These are phyloP conservation scores for Mythimna loreyi DNA, from an alignment of 2,888 invertebrate genomes.

Conservation along the genomic window DNA sequence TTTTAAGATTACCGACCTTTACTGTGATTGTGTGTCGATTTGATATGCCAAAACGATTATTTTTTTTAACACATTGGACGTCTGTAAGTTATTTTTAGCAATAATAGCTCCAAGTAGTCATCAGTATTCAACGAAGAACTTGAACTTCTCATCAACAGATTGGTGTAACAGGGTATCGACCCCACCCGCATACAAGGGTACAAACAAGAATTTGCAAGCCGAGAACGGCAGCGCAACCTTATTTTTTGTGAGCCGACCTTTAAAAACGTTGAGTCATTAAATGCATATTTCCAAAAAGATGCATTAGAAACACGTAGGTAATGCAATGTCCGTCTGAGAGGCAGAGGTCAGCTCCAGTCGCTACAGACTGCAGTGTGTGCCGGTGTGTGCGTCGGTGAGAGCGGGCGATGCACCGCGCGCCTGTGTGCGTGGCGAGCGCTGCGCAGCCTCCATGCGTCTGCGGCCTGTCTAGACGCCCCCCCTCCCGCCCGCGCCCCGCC, in stretches of 20 bases:
- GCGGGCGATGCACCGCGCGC: slow-evolving; percentile 78
- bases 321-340: slow-evolving; percentile 74
- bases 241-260: slow-evolving; percentile 32
- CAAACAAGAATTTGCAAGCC: slow-evolving; percentile 5
- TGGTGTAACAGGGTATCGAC: slow-evolving; percentile 23
- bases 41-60: slow-evolving; percentile 28
- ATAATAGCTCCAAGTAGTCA: slow-evolving; percentile 2
- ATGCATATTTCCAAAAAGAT: slow-evolving; percentile 48
- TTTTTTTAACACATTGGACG: slow-evolving; percentile 17
- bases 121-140: slow-evolving; percentile 6
- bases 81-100: slow-evolving; percentile 12
- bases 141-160: slow-evolving; percentile 18
- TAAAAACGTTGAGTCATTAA: slow-evolving; percentile 24
- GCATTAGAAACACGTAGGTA: slow-evolving; percentile 66
- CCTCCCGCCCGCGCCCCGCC: slow-evolving; percentile 68
- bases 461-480: slow-evolving; percentile 89
- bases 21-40: slow-evolving; percentile 24
- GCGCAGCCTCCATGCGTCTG: slow-evolving; percentile 90
- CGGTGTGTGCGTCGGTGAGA: slow-evolving; percentile 71
- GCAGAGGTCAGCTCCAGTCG: slow-evolving; percentile 78
- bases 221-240: slow-evolving; percentile 8
- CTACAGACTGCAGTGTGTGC: slow-evolving; percentile 66
- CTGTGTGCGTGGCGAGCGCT: slow-evolving; percentile 79
- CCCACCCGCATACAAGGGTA: slow-evolving; percentile 36
- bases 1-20: slow-evolving; percentile 43